These are phyloP conservation scores for Dasysyrphus albostriatus DNA, from an alignment of 2,888 invertebrate species.

Conservation along the genomic window DNA sequence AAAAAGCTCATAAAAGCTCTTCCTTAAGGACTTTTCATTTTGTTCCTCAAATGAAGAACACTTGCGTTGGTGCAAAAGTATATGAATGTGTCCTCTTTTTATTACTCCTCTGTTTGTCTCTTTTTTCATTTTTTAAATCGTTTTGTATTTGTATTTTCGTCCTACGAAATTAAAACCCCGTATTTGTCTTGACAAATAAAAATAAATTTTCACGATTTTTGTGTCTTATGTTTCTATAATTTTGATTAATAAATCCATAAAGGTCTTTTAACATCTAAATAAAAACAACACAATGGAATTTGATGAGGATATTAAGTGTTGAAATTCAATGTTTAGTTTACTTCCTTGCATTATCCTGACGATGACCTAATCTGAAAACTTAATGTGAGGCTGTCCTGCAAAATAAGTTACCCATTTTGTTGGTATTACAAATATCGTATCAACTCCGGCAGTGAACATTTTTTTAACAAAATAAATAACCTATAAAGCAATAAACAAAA, in stretches of 20 bases:
- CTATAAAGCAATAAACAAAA: not conserved
- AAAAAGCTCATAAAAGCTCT: slow-evolving; percentile 42
- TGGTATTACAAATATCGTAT: slow-evolving; percentile 2
- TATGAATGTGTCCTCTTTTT: slow-evolving; percentile 20
- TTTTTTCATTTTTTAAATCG: slow-evolving; percentile 24
- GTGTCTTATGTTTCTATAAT: slow-evolving; percentile 22
- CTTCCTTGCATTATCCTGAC: slow-evolving; percentile 23
- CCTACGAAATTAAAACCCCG: slow-evolving; percentile 41
- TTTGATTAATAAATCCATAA: not conserved
- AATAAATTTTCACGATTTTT: slow-evolving; percentile 9
- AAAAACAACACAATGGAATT: not conserved
- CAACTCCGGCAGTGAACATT: not conserved
- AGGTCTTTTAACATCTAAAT: not conserved
- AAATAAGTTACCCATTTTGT: slow-evolving; percentile 4
- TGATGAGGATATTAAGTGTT: not conserved
- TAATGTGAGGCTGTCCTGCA: slow-evolving; percentile 17
- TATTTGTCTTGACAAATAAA: slow-evolving; percentile 30
- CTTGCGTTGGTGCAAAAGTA: slow-evolving; percentile 22
- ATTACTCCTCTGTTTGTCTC: slow-evolving; percentile 34
- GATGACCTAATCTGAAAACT: slow-evolving; percentile 67
- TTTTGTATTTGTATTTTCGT: slow-evolving; percentile 61
- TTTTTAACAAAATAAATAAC: not conserved
- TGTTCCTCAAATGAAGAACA: slow-evolving; percentile 18
- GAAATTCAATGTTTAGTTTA: not conserved
- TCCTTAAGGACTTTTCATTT: slow-evolving; percentile 15